Evolutionary conservation across 2,888 invertebrate species (phyloP).

Genomic region (Lasioglossum zephyrum): DNA sequence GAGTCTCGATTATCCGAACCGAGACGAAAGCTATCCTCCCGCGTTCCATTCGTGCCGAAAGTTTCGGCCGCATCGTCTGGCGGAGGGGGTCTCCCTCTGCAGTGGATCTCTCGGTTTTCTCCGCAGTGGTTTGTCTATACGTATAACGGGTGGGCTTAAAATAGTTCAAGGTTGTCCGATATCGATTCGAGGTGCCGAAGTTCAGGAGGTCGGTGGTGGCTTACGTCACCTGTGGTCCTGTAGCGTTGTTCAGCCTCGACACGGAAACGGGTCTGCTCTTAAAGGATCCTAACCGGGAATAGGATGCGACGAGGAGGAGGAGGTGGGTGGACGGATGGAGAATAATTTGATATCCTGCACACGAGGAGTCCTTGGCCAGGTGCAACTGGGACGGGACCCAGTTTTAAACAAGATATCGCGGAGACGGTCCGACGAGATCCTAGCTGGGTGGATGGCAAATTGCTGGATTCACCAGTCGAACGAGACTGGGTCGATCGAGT

Average conservation of each 20-base stretch:
- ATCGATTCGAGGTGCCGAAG: slow-evolving; percentile 76
- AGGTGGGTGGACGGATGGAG: background rate
- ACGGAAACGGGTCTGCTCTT: slow-evolving; percentile 62
- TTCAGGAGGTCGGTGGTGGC: slow-evolving; percentile 72
- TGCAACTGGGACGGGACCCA: slow-evolving; percentile 59
- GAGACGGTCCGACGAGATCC: background rate
- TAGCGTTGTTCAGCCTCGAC: slow-evolving; percentile 65
- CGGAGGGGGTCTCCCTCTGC: slow-evolving; percentile 44
- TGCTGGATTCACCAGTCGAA: slow-evolving; percentile 33
- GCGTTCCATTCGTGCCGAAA: slow-evolving; percentile 20
- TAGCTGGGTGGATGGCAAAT: slow-evolving; percentile 6
- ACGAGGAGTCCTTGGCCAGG: slow-evolving; percentile 8
- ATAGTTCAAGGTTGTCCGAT: slow-evolving; percentile 79
- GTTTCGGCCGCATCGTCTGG: slow-evolving; percentile 32
- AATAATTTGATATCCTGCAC: slow-evolving; percentile 36
- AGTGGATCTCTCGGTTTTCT: slow-evolving; percentile 52
- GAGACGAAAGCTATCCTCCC: too few relatives aligned
- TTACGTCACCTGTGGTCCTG: slow-evolving; percentile 67
- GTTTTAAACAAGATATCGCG: slow-evolving; percentile 31
- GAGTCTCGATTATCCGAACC: too few relatives aligned
- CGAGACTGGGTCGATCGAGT: slow-evolving; percentile 48
- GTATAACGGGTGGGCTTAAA: slow-evolving; percentile 70
- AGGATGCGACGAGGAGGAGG: background rate
- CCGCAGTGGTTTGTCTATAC: slow-evolving; percentile 62
- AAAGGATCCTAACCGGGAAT: slow-evolving; percentile 57